Conservation (phyloP, 2,797 vertebrate species). For the Thunnus albacares region DNA sequence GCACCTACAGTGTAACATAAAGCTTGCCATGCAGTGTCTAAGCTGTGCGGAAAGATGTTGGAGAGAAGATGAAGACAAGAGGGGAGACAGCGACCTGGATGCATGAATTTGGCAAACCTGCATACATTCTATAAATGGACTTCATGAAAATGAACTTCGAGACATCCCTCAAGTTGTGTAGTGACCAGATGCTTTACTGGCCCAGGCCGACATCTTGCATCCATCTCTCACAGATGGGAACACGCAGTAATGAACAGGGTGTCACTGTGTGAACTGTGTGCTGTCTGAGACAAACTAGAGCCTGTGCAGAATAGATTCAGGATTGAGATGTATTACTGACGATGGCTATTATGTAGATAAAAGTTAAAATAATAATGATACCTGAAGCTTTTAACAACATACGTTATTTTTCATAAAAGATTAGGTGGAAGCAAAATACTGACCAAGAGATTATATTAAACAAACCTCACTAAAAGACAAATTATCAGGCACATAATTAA, state of each 20-base stretch:
- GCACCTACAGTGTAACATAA: conserved; percentile 5
- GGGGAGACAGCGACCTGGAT: conserved; percentile 32
- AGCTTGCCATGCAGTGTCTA: not conserved
- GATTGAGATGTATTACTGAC: not conserved
- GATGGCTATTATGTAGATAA: not conserved
- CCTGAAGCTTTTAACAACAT: conserved; percentile 1
- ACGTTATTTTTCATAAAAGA: conserved; percentile 2
- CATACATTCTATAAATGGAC: conserved; percentile 39
- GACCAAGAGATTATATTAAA: not conserved
- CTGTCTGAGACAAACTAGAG: conserved; percentile 37
- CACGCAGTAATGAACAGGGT: conserved; percentile 44
- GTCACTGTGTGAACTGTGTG: conserved; percentile 46
- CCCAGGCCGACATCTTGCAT: not conserved
- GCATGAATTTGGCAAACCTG: conserved; percentile 42
- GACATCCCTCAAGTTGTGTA: conserved; percentile 35
- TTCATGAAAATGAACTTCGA: conserved; percentile 28
- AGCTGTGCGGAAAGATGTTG: conserved; percentile 22
- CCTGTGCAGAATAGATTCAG: conserved; percentile 25
- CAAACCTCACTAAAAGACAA: not conserved
- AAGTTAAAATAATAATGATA: not conserved
- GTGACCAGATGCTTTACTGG: conserved; percentile 54
- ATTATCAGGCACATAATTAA: not conserved
- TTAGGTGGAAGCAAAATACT: too few species aligned
- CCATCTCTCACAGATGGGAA: conserved; percentile 40
- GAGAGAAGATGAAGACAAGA: conserved; percentile 25